phyloP scores from a whole-genome alignment of 2,113 vertebrate genomes.

The Lichenostomus cassidix region DNA sequence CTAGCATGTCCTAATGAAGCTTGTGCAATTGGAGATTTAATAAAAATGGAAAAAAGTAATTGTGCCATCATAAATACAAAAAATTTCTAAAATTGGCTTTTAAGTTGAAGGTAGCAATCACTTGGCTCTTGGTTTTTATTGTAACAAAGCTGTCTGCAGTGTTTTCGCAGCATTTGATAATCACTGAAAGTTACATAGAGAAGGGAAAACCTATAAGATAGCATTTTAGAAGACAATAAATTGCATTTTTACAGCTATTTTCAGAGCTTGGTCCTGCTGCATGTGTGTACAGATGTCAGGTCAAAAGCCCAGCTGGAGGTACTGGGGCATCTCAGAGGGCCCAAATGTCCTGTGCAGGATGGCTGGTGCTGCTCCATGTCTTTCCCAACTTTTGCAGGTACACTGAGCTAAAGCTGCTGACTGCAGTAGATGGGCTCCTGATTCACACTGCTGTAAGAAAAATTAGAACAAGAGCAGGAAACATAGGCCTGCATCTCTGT shows the following conservation, averaged over 20 bases:
- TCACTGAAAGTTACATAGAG: neutral
- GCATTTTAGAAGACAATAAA: neutral
- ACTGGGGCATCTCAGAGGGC: neutral
- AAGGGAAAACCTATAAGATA: neutral
- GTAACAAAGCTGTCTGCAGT: neutral
- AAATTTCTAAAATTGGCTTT: conserved; percentile 7
- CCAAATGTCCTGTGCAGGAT: neutral
- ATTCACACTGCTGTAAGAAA: neutral
- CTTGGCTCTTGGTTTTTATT: neutral
- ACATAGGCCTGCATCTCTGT: neutral
- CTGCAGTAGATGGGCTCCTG: neutral
- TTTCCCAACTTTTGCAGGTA: neutral
- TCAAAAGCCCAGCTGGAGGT: neutral
- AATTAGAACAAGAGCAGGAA: neutral
- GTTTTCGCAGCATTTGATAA: neutral
- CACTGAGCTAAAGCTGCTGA: neutral
- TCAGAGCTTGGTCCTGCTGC: neutral
- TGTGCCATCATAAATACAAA: neutral
- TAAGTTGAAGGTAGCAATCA: neutral
- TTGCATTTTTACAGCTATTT: neutral
- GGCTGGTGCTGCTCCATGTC: neutral
- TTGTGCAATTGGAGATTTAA: neutral
- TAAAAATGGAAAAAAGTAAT: neutral
- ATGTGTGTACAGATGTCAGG: neutral
- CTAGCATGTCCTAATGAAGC: neutral